These are phyloP conservation scores for Myripristis jacobus DNA, from an alignment of 2,797 vertebrate genomes.

Conservation along the genomic window DNA sequence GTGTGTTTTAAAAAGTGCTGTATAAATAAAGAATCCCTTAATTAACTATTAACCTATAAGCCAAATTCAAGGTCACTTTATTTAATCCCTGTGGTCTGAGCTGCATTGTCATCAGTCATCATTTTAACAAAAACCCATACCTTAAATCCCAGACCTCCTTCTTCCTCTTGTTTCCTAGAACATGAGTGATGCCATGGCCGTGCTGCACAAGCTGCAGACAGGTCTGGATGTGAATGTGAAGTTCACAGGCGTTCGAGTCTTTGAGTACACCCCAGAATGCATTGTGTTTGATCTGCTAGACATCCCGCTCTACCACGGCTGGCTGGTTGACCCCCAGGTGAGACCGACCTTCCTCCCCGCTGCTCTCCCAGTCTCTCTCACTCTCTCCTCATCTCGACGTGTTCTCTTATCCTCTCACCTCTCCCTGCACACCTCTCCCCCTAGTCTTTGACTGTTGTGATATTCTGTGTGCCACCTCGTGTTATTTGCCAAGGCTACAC, in stretches of 20 bases:
- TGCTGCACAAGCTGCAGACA: conserved; percentile 97
- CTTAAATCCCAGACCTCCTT: neutral
- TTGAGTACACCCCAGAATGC: conserved; percentile 99
- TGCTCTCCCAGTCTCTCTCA: conserved; percentile 3
- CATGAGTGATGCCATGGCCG: conserved; percentile 98
- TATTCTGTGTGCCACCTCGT: neutral
- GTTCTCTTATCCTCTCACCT: neutral
- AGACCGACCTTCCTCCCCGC: conserved; percentile 47
- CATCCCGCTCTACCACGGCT: conserved; percentile 98
- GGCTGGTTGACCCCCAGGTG: conserved; percentile 99
- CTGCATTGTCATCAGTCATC: neutral
- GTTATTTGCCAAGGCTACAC: neutral
- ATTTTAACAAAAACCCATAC: neutral
- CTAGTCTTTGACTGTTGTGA: neutral
- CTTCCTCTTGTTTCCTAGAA: conserved; percentile 84
- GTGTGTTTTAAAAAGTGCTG: no score
- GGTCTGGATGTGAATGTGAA: conserved; percentile 98
- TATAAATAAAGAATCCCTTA: no score
- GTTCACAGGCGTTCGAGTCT: conserved; percentile 96
- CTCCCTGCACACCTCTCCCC: no score
- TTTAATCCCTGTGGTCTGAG: neutral
- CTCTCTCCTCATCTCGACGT: neutral
- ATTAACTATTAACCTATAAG: no score
- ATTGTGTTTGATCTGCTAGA: conserved; percentile 99
- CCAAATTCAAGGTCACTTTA: neutral